Evolutionary conservation across 2,113 vertebrate species (phyloP), one percentile per base, ranked within the genome.

Genomic region (Strix uralensis): DNA sequence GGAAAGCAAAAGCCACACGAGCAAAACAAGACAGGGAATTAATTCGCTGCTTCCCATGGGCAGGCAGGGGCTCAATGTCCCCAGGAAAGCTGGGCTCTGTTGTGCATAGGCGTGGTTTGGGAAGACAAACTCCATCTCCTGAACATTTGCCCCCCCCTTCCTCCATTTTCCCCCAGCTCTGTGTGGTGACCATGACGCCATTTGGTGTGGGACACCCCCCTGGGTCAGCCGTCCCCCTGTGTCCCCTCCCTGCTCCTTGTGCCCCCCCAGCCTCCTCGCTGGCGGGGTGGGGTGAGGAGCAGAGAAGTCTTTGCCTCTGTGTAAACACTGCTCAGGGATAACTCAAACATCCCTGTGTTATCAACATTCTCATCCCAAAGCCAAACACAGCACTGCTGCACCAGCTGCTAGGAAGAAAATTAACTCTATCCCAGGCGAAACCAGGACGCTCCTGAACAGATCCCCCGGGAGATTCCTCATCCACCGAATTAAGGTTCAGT

Each of bases 401-500:
- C 59, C n/a, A 38, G 62, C 62, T 27, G 6, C 40, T 44, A 9
- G 32, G 30, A 34, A 34, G 58, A 40, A 5, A 55, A 32, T 34
- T 9, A 47, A 10, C 44, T n/a, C 44, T 69, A 16, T 16, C 66
- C 44, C 32, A n/a, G 32, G 44, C 66, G 26, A 34, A 5, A n/a
- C 32, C 44, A 47, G 44, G 44, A 47, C 32, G 22, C 46, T 27
- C 6, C 13, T 10, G n/a, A 55, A 6, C 42, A 22, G 26, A 16
- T 80, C 25, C 25, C 29, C 9, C 0, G 11, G 17, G 55, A 82
- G 25, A 2, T 80, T 62, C 46, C 51, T 15, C 13, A 29, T 8
- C 61, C 0, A 0, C 36, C 13, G 32, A 46, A 5, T 40, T 34
- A 6, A 66, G 30, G 42, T 29, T 29, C 22, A 8, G 17, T 47